A percentile compares a stretch with the other conserved stretches of the same genome.
Evolutionary conservation across 2,113 vertebrate genomes (phyloP).

Genomic region (Pogonocichla stellata): DNA sequence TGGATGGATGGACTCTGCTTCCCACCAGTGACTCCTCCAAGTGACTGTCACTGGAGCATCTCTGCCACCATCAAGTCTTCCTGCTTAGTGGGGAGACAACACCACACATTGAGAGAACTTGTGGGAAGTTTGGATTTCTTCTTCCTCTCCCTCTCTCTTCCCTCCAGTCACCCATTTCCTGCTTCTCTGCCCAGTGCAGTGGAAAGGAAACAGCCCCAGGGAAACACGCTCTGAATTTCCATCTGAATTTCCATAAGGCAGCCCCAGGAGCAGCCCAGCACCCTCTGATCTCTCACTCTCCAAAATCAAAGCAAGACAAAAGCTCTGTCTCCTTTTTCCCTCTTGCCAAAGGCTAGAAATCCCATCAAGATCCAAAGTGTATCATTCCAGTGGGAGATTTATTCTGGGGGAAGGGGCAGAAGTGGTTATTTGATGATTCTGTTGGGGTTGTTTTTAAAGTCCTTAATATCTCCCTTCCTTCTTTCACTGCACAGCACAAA

Average conservation of each 20-base stretch:
- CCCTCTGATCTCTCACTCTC: background rate
- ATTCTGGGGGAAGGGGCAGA: background rate
- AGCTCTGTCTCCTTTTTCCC: background rate
- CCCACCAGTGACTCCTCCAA: background rate
- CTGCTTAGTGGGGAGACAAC: background rate
- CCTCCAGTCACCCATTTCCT: background rate
- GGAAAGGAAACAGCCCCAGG: background rate
- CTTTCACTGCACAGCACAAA: background rate
- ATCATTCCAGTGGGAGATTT: background rate
- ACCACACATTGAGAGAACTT: background rate
- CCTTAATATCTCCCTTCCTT: background rate
- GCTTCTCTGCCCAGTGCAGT: fast-evolving
- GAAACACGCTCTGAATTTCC: background rate
- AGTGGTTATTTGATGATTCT: background rate
- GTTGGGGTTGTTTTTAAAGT: background rate
- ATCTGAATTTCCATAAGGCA: background rate
- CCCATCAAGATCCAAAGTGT: background rate
- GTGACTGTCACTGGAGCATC: background rate
- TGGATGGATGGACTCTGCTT: background rate
- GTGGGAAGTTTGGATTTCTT: background rate
- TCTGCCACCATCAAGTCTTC: background rate
- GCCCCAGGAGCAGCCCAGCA: background rate
- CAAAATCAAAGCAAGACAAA: conserved; percentile 11
- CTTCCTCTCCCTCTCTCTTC: background rate
- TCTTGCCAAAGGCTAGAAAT: background rate